Evolutionary conservation across 1,140 invertebrate species (phyloP).

Genomic region (Goniozus legneri): DNA sequence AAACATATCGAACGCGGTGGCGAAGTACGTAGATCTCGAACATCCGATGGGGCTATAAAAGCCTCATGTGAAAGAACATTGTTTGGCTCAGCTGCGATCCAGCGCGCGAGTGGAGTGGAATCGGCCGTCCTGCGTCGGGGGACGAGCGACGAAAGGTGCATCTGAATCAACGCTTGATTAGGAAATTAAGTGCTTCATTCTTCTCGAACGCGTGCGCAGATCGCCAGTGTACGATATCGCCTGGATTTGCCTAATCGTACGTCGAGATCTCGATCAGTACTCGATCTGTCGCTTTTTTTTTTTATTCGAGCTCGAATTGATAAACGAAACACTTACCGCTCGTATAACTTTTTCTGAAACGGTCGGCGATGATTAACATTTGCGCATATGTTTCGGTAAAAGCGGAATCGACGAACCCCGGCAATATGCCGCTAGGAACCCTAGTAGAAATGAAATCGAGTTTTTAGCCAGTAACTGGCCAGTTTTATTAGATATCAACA

Average conservation of each 20-base stretch:
- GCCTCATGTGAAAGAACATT: slow-evolving; percentile 54
- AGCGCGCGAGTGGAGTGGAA: slow-evolving; percentile 23
- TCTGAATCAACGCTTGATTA: slow-evolving; percentile 53
- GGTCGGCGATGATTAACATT: too few species aligned
- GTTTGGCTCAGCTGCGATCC: slow-evolving; percentile 50
- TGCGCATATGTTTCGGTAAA: too few species aligned
- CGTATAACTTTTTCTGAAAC: too few species aligned
- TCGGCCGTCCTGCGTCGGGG: slow-evolving; percentile 12
- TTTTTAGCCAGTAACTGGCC: too few species aligned
- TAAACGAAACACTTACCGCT: too few species aligned
- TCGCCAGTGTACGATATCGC: slow-evolving; percentile 25
- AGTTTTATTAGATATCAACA: too few species aligned
- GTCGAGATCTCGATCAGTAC: slow-evolving; percentile 18
- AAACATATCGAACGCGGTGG: too few species aligned
- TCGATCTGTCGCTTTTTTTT: too few species aligned
- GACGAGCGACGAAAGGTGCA: slow-evolving; percentile 45
- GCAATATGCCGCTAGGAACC: too few species aligned
- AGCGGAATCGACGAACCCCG: too few species aligned
- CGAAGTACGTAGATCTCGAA: slow-evolving; percentile 15
- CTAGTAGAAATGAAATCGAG: too few species aligned
- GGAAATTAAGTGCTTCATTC: slow-evolving; percentile 52
- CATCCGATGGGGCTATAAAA: slow-evolving; percentile 47
- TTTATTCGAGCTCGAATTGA: too few species aligned
- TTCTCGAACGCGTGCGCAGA: slow-evolving; percentile 30
- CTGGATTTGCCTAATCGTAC: slow-evolving; percentile 32